A percentile compares a stretch with the other conserved stretches of the same genome.
Evolutionary conservation across 2,888 invertebrate genomes (phyloP).

Genomic region (Watsonalla cultraria): DNA sequence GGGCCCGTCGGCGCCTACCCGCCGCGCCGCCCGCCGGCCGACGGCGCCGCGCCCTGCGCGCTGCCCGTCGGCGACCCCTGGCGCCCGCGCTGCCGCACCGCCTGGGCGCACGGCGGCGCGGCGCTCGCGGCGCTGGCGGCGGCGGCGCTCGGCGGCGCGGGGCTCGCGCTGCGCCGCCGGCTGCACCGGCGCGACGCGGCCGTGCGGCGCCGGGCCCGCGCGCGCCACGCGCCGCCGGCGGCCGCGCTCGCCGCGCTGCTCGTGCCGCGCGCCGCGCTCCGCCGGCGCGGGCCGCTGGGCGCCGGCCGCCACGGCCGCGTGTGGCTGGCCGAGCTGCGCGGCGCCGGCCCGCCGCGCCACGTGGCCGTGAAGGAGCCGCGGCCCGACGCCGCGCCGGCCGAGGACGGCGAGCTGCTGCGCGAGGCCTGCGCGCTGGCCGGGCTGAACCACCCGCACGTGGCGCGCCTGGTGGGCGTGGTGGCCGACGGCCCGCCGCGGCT

Average conservation of each 20-base stretch:
- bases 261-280: slow-evolving; percentile 30
- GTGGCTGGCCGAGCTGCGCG: slow-evolving; percentile 35
- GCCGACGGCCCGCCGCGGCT: slow-evolving; percentile 89
- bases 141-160: slow-evolving; percentile 7
- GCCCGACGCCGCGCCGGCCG: slow-evolving; percentile 85
- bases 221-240: slow-evolving; percentile 21
- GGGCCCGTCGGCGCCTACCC: slow-evolving; percentile 4
- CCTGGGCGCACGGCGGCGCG: slow-evolving; percentile 78
- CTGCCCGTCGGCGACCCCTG: slow-evolving; percentile 72
- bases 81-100: slow-evolving; percentile 75
- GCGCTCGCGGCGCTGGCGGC: slow-evolving; percentile 65
- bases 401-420: slow-evolving; percentile 84
- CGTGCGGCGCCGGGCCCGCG: slow-evolving; percentile 23
- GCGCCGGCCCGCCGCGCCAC: slow-evolving; percentile 58
- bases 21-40: slow-evolving; percentile 9
- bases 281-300: slow-evolving; percentile 41
- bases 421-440: slow-evolving; percentile 94
- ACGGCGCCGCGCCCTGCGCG: slow-evolving; percentile 15
- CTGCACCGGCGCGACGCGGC: slow-evolving; percentile 9
- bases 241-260: slow-evolving; percentile 24
- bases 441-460: slow-evolving; percentile 91
- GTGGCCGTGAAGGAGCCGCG: slow-evolving; percentile 92
- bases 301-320: slow-evolving; percentile 52
- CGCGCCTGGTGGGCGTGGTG: slow-evolving; percentile 87
- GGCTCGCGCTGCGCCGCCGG: slow-evolving; percentile 19